Evolutionary conservation across 2,888 invertebrate genomes (phyloP).

Genomic region (Idaea biselata): DNA sequence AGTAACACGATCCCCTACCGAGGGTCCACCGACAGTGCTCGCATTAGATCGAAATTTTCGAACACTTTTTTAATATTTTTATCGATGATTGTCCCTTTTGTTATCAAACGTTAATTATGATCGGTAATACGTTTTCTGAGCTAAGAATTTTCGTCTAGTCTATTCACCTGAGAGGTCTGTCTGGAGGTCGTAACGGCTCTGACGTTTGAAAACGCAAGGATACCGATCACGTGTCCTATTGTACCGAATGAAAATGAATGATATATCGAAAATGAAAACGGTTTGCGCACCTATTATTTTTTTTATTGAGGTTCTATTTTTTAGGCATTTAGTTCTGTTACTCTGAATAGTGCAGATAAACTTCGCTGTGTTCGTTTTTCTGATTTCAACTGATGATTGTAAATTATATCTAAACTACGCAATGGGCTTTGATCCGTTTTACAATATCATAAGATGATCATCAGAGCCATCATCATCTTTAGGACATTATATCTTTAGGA

Average conservation of each 20-base stretch:
- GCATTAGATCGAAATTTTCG: conserved; percentile 48
- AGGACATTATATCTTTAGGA: no score
- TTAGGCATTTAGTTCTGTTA: not conserved
- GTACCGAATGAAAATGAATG: conserved; percentile 14
- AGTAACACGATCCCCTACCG: conserved; percentile 42
- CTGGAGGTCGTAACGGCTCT: conserved; percentile 63
- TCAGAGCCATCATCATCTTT: no score
- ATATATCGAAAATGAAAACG: conserved; percentile 9
- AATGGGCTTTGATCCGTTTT: no score
- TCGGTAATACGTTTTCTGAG: conserved; percentile 42
- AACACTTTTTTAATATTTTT: conserved; percentile 40
- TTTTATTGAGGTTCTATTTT: not conserved
- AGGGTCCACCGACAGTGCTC: conserved; percentile 20
- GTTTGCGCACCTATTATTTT: conserved; percentile 5
- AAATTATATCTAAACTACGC: no score
- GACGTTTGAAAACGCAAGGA: conserved; percentile 44
- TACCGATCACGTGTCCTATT: conserved; percentile 56
- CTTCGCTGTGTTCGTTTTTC: no score
- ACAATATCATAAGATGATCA: no score
- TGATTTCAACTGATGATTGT: no score
- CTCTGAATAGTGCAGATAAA: not conserved
- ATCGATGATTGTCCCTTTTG: conserved; percentile 42
- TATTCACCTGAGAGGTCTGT: conserved; percentile 68
- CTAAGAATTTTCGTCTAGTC: conserved; percentile 30
- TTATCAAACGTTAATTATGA: conserved; percentile 54